A percentile compares a stretch with the other conserved stretches of the same genome.
These are phyloP conservation scores for Mizuhopecten yessoensis DNA, from an alignment of 1,140 invertebrate species.

Conservation along the genomic window DNA sequence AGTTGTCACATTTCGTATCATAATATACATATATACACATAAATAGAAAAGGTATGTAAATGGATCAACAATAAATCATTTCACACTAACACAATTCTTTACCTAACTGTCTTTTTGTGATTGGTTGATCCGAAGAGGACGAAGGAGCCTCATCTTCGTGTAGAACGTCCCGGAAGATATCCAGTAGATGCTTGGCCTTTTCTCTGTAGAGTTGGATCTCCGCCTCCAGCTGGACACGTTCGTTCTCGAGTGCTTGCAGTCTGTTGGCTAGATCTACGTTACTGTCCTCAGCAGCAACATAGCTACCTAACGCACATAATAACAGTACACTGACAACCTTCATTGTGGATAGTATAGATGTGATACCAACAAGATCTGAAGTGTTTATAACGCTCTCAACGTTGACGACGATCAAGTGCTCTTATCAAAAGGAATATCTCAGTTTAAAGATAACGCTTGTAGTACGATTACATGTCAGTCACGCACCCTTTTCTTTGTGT, in stretches of 20 bases:
- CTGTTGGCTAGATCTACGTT: background rate
- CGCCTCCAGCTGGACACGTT: background rate
- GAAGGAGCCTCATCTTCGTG: background rate
- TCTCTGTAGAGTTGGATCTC: background rate
- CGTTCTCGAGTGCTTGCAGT: background rate
- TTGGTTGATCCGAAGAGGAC: background rate
- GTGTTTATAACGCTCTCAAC: background rate
- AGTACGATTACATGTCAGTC: background rate
- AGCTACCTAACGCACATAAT: background rate
- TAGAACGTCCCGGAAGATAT: slow-evolving; percentile 16
- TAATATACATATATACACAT: no score
- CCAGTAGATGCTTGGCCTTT: slow-evolving; percentile 11
- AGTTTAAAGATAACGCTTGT: background rate
- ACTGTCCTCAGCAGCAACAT: background rate
- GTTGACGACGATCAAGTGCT: background rate
- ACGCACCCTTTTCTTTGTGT: no score
- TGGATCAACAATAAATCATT: no score
- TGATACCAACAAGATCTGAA: background rate
- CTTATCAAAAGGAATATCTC: background rate
- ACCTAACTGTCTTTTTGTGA: background rate
- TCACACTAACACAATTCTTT: no score
- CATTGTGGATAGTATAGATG: background rate
- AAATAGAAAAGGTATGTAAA: no score
- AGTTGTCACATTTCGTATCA: no score
- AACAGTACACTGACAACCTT: background rate